Conservation (phyloP, 2,797 vertebrate species). For the Sebastiscus tertius region DNA sequence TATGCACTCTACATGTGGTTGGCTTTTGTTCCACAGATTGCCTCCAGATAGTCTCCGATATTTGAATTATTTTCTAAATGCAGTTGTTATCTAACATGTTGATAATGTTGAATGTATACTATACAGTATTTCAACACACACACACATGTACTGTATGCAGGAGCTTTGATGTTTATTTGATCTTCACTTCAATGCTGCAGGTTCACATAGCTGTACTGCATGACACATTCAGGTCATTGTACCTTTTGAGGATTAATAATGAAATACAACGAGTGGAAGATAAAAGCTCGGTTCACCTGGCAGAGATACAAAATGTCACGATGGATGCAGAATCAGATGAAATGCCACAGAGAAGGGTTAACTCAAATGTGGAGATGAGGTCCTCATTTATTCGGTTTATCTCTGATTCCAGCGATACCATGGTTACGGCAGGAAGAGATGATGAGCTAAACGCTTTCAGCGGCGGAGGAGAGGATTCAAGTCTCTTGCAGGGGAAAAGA, state of each 20-base stretch:
- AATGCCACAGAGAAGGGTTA: not conserved
- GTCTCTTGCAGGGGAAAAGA: slow-evolving; percentile 6
- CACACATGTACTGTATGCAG: not conserved
- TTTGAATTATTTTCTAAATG: not conserved
- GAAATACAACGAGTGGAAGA: slow-evolving; percentile 19
- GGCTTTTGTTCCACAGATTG: not conserved
- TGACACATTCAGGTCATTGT: slow-evolving; percentile 47
- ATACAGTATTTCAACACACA: not conserved
- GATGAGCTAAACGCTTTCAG: slow-evolving; percentile 39
- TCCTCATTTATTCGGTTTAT: slow-evolving; percentile 23
- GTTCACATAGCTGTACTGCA: not conserved
- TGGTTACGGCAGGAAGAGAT: slow-evolving; percentile 39
- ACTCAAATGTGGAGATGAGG: not conserved
- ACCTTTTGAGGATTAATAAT: slow-evolving; percentile 31
- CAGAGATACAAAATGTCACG: not conserved
- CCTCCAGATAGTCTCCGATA: not conserved
- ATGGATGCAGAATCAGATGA: not conserved
- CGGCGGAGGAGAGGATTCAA: slow-evolving; percentile 9
- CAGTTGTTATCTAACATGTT: not conserved
- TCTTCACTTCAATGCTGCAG: slow-evolving; percentile 31
- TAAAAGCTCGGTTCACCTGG: slow-evolving; percentile 26
- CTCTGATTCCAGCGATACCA: slow-evolving; percentile 28
- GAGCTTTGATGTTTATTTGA: slow-evolving; percentile 47
- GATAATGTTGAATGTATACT: not conserved
- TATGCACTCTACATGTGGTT: not conserved